Conservation (phyloP, 2,797 vertebrate genomes). For the Myripristis jacobus region DNA sequence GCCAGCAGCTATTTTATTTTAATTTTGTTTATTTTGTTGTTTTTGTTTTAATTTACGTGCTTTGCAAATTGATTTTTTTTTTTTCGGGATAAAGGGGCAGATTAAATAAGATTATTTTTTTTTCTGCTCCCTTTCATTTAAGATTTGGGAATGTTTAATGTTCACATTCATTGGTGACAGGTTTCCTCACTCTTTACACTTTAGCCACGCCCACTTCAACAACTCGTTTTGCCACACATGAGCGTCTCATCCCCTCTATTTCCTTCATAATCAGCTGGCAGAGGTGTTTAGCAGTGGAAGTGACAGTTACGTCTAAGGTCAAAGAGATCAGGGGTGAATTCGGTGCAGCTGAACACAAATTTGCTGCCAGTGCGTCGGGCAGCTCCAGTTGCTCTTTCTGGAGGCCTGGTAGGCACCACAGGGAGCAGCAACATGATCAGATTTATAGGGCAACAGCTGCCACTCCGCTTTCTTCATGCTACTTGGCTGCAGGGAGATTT, state of each 20-base stretch:
- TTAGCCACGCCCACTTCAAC: too few species aligned
- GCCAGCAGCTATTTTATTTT: too few species aligned
- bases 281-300: constrained; percentile 54
- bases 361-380: constrained; percentile 54
- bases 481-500: constrained; percentile 69
- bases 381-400: constrained; percentile 73
- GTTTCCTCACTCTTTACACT: too few species aligned
- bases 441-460: constrained; percentile 79
- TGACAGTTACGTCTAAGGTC: constrained; percentile 53
- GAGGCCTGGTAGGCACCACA: constrained; percentile 50
- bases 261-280: constrained; percentile 20
- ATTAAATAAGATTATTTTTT: too few species aligned
- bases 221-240: too few species aligned
- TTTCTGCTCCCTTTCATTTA: too few species aligned
- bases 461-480: constrained; percentile 68
- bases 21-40: too few species aligned
- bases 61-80: too few species aligned
- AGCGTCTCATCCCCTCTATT: not conserved
- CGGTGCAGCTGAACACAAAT: constrained; percentile 45
- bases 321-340: constrained; percentile 48
- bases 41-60: too few species aligned
- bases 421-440: constrained; percentile 67
- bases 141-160: too few species aligned
- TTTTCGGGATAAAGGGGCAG: too few species aligned
- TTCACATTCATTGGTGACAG: too few species aligned